Percentiles rank a stretch among this genome's conserved stretches.
Evolutionary conservation across 2,113 vertebrate species (phyloP).

Genomic region (Bufo gargarizans): DNA sequence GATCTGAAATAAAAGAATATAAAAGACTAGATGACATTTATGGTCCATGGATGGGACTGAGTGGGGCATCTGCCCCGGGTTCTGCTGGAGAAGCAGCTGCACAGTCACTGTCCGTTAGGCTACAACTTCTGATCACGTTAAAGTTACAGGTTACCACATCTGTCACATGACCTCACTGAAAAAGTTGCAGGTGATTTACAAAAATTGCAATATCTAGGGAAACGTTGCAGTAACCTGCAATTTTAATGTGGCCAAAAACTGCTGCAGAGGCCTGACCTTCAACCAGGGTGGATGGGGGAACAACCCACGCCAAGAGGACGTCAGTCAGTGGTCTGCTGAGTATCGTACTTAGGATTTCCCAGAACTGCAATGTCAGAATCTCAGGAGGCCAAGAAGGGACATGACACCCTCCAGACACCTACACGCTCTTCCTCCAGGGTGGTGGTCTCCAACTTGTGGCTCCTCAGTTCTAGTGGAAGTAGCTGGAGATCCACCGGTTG

Average conservation of each 20-base stretch:
- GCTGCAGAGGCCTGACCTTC: too few relatives aligned
- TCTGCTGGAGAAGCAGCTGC: too few relatives aligned
- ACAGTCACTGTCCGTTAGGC: too few relatives aligned
- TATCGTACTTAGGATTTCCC: neutral
- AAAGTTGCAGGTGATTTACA: neutral
- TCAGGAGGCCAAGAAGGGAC: neutral
- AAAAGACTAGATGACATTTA: neutral
- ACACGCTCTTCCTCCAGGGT: neutral
- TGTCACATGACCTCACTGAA: neutral
- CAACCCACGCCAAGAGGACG: too few relatives aligned
- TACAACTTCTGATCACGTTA: neutral
- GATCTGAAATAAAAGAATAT: conserved; percentile 56
- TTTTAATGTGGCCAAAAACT: too few relatives aligned
- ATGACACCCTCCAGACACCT: neutral
- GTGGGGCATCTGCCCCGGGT: too few relatives aligned
- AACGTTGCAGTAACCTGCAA: too few relatives aligned
- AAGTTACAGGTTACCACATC: too few relatives aligned
- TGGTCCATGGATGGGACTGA: neutral
- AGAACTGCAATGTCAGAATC: neutral
- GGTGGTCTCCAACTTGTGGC: neutral
- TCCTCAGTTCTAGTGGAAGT: neutral
- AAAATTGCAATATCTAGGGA: too few relatives aligned
- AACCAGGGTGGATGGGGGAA: neutral
- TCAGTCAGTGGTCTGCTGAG: too few relatives aligned
- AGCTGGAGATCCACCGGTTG: neutral